Evolutionary conservation across 2,888 invertebrate genomes (phyloP), one percentile per base, ranked within the genome.

Genomic region (Eremobia ochroleuca): DNA sequence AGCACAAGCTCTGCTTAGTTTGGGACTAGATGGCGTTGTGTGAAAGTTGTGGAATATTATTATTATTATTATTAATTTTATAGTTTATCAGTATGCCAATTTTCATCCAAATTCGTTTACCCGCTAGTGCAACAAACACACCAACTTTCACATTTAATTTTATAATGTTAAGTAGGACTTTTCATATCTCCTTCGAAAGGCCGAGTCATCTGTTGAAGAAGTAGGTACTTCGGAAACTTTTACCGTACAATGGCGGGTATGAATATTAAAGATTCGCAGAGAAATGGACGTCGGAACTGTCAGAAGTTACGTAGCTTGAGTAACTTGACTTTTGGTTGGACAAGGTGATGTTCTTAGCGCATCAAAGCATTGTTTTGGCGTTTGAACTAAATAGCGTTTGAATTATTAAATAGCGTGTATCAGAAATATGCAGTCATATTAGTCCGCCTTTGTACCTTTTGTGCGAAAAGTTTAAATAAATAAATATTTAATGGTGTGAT

Each of bases 231-330:
- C 9, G 18, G 46, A 49, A 82, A 83, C 58, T 79, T 77, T 65
- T 46, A 31, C 21, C 68, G 31, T 61, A 73, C 46, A 77, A 82
- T 67, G 66, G 77, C 13, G 43, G 69, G 52, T 18, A 64, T 71
- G 73, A 78, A 83, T 83, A 73, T 83, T 73, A 70, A 83, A 73
- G n/a, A 46, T 68, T 65, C 18, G 31, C 15, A 40, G 61, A 72
- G 71, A 82, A 81, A 82, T 72, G 72, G 64, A 55, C 49, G 64
- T 18, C 31, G 28, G 37, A 37, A n/a, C n/a, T 37, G 40, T n/a
- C n/a, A n/a, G 28, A 70, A 69, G 65, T 72, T 65, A 77, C 58
- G 58, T 62, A 82, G 77, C 49, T 77, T 73, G 43, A 64, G 21
- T 34, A 31, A 80, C 28, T 76, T 40, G 15, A n/a, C n/a, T 62